phyloP scores from a whole-genome alignment of 2,888 invertebrate species.

The Drosophila maculinotata region DNA sequence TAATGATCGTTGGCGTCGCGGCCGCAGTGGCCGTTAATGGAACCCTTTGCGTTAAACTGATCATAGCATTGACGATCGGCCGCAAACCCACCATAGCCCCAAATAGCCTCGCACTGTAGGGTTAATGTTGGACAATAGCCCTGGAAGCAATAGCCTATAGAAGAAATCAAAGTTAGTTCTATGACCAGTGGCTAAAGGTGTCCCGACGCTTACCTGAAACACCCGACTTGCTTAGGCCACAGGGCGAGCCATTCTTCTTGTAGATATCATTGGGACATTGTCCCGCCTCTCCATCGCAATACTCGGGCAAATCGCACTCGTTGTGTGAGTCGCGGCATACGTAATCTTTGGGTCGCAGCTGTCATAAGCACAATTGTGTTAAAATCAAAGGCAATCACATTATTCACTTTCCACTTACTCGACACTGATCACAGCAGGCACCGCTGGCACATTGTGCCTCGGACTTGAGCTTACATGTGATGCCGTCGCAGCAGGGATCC shows the following conservation, averaged over 20 bases:
- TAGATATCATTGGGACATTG: conserved; percentile 95
- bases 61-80: conserved; percentile 96
- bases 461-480: conserved; percentile 96
- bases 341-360: conserved; percentile 91
- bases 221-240: conserved; percentile 87
- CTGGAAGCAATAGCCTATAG: conserved; percentile 93
- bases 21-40: conserved; percentile 98
- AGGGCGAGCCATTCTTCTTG: conserved; percentile 96
- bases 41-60: conserved; percentile 97
- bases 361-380: conserved; percentile 23
- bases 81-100: conserved; percentile 94
- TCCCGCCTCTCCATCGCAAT: conserved; percentile 95
- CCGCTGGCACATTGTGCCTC: conserved; percentile 98
- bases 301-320: conserved; percentile 98
- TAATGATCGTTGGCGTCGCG: conserved; percentile 90
- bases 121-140: conserved; percentile 95
- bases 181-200: background rate
- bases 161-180: background rate
- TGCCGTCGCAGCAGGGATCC: conserved; percentile 98
- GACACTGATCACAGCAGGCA: conserved; percentile 96
- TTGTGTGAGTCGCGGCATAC: conserved; percentile 94
- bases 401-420: conserved; percentile 87
- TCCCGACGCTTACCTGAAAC: conserved; percentile 79
- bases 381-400: conserved; percentile 23
- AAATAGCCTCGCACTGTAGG: conserved; percentile 95